Base-by-base conservation (phyloP, 2,113 vertebrate genomes). In the Centrocercus urophasianus region DNA sequence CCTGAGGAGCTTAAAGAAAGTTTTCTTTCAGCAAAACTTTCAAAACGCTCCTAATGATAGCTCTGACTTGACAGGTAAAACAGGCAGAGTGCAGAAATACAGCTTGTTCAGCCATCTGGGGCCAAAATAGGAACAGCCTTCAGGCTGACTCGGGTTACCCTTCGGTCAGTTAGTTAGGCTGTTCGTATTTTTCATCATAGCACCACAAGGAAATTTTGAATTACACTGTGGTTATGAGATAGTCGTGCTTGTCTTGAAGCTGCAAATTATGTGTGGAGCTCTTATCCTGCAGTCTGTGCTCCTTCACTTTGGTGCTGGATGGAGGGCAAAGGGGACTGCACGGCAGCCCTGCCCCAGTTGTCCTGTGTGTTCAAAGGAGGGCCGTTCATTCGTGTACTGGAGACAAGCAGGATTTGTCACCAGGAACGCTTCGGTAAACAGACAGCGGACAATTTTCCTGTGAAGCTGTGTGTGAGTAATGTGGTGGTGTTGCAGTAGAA, bases 241-340 rank as follows among this genome's bases (percentile, higher is more conserved):
- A 57, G 60, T 22, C 38, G 36, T 56, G 32, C 34, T 36, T 40
- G 25, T 30, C 25, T 70, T 52, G 61, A 47, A 84, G 47, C 40
- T 54, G 42, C 36, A 54, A 28, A 30, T 28, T 20, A 14, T 8
- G 3, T 3, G 20, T 2, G 4, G 48, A 66, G 47, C 47, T 67
- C 47, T 75, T 48, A 11, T 6, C 64, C 54, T 76, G 54, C 5
- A 1, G 25, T 48, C 48, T 67, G 45, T 38, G 14, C 13, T 36
- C 54, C 50, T 70, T 83, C 50, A 20, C 56, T 22, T 65, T 69
- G 1, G 36, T 60, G 60, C n/a, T 34, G 82, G 88, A 67, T 7
- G 36, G 65, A 74, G 60, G 0, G 84, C 73, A 25, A 52, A 72
- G 45, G 1, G 0, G 50, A 30, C n/a, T 12, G 13, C 0, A 0